Evolutionary conservation across 2,113 vertebrate species (phyloP), one percentile per base, ranked within the genome.

Genomic region (Paramisgurnus dabryanus): DNA sequence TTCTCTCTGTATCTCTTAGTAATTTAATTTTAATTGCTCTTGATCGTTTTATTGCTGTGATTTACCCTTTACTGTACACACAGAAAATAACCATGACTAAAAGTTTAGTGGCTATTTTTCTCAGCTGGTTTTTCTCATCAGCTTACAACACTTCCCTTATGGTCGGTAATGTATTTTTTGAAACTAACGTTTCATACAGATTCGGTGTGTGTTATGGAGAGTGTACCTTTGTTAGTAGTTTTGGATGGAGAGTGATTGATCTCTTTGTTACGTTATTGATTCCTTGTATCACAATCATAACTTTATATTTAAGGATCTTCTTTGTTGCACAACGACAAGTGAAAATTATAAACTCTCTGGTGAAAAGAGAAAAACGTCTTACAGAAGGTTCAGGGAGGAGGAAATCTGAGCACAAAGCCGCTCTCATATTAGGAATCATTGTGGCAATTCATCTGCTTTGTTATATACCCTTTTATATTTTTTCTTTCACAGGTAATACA

Each of bases 121-220:
- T 34, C 50, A 53, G 11, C 50, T 70, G 67, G 67, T 15, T 70
- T 50, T 43, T 83, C 83, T 15, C 15, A 55, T 40, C 13, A 10
- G 13, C 7, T 17, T 63, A 60, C 7, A 63, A 0, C 7, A 71
- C 15, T 50, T 11, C 3, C n/a, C n/a, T 27, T 27, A 1, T 27
- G 27, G 27, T 27, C 27, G 27, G 27, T 27, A 27, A 34, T 34
- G 27, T 34, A 34, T 34, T 34, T 2, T 34, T 34, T 3, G 27
- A 2, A 2, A 34, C 27, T 34, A 3, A 34, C 27, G 27, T 34
- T 34, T 34, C 3, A 34, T 34, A 34, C 27, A 34, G 27, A 34
- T 34, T 34, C 27, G 27, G 27, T 34, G 1, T 34, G 27, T 78
- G 76, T 27, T 43, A 78, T 60, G 64, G 64, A 6, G 34, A 67